Evolutionary conservation across 2,888 invertebrate genomes (phyloP), one percentile per base, ranked within the genome.

Genomic region (Erpobdella octoculata): DNA sequence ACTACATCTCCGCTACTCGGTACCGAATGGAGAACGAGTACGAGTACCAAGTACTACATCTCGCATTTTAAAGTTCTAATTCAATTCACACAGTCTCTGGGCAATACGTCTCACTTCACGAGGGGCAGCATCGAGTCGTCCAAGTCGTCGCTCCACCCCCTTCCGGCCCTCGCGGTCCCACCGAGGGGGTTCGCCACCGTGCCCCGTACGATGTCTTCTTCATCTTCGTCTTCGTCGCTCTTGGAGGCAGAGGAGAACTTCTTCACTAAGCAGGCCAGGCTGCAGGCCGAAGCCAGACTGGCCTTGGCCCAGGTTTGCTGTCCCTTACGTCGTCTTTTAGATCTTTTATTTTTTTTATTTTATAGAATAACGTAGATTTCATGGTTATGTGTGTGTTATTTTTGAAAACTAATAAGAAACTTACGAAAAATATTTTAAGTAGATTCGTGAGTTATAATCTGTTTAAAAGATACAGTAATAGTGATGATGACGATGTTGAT

Each of bases 171-270:
- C 3, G 33, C 28, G 31, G 21, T 2, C 62, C n/a, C 31, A 31
- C 62, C 62, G 33, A 62, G 9, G 12, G n/a, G 46, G 12, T n/a
- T 41, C 12, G 46, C 12, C 12, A n/a, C 12, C 12, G n/a, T 15
- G n/a, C n/a, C 12, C n/a, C 12, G 46, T n/a, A n/a, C 12, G n/a
- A 41, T 15, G 46, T n/a, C n/a, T n/a, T n/a, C n/a, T n/a, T n/a
- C n/a, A n/a, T n/a, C n/a, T n/a, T n/a, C n/a, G n/a, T n/a, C n/a
- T n/a, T n/a, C n/a, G 53, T 53, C 53, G 9, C 12, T 62, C 4
- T 28, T 31, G 62, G 41, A 64, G 41, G 82, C 83, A 74, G 87
- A 91, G 18, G 75, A 77, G 46, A 79, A 79, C 71, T 80, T 80
- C 74, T 78, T 79, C 69, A 74, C 76, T 28, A 76, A 74, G 72